Evolutionary conservation across 2,113 vertebrate species (phyloP).

Genomic region (Seriola dumerili): DNA sequence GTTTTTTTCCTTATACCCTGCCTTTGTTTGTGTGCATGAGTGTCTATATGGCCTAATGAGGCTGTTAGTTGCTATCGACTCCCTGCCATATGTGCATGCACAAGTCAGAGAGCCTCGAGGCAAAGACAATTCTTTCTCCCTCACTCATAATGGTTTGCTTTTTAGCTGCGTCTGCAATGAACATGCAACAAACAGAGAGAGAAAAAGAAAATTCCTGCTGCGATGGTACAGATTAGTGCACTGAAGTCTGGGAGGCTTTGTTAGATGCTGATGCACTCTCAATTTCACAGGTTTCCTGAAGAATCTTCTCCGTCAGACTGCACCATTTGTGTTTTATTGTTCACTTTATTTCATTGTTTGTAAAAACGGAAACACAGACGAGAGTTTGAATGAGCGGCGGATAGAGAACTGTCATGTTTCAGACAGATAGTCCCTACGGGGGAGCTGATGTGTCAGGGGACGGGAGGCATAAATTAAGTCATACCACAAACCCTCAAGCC

Average conservation of each 20-base stretch:
- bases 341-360: neutral
- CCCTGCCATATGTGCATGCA: slow-evolving; percentile 60
- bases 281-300: slow-evolving; percentile 12
- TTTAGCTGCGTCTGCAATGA: slow-evolving; percentile 42
- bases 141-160: slow-evolving; percentile 55
- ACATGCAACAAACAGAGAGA: slow-evolving; percentile 16
- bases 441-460: slow-evolving; percentile 24
- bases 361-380: neutral
- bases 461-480: slow-evolving; percentile 58
- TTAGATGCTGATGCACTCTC: slow-evolving; percentile 20
- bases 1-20: slow-evolving; percentile 3
- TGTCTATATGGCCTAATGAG: slow-evolving; percentile 69
- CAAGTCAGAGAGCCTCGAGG: slow-evolving; percentile 57
- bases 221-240: slow-evolving; percentile 32
- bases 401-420: slow-evolving; percentile 39
- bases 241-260: slow-evolving; percentile 1
- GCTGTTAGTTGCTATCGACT: slow-evolving; percentile 64
- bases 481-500: slow-evolving; percentile 44
- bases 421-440: slow-evolving; percentile 27
- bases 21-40: slow-evolving; percentile 42
- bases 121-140: slow-evolving; percentile 22
- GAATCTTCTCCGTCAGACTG: neutral
- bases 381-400: slow-evolving; percentile 35
- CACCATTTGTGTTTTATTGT: slow-evolving; percentile 20
- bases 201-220: slow-evolving; percentile 23